Evolutionary conservation across 2,797 vertebrate genomes (phyloP), one percentile per base, ranked within the genome.

Genomic region (Argentina silus): DNA sequence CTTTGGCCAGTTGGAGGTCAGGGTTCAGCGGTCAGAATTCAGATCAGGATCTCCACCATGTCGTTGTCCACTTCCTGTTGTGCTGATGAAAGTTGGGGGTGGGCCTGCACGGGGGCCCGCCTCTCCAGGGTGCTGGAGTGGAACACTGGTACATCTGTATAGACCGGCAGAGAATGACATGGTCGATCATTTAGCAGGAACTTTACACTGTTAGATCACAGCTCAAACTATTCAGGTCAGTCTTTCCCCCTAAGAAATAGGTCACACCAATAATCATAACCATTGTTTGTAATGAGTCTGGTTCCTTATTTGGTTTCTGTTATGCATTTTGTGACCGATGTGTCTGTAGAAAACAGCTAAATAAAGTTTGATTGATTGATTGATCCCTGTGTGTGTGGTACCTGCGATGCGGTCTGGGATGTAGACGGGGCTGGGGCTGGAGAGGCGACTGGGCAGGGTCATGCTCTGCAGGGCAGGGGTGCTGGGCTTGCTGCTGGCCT

Each of bases 21-120:
- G 63, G 15, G 48, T 67, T 19, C 43, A 14, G 53, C 27, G 53
- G 21, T 45, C 5, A 9, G 11, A 43, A 44, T 79, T 97, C 92
- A 99, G 92, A 99, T 99, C 86, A 99, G 97, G 91, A 99, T 98
- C 92, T 99, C 98, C 90, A 99, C 97, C 94, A 99, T 95, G 87
- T 99, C 98, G 7, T 86, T 94, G 82, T 99, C 97, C 66, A 95
- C 84, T 73, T 99, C 97, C 85, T 91, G 92, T 14, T 91, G 93
- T 21, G 80, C 12, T 0, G 71, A 56, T 12, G 63, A 91, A 86
- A 67, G 86, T 81, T 95, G 96, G 55, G 91, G 88, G 85, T 94
- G 83, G 53, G 92, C 83, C 82, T 96, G 96, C 82, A 94, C 75
- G 0, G 95, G 93, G 8, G 91, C 87, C 88, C 96, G 95, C 78